A percentile compares a stretch with the other conserved stretches of the same genome.
Conservation (phyloP, 1,140 invertebrate species). For the Drosophila tropicalis region DNA sequence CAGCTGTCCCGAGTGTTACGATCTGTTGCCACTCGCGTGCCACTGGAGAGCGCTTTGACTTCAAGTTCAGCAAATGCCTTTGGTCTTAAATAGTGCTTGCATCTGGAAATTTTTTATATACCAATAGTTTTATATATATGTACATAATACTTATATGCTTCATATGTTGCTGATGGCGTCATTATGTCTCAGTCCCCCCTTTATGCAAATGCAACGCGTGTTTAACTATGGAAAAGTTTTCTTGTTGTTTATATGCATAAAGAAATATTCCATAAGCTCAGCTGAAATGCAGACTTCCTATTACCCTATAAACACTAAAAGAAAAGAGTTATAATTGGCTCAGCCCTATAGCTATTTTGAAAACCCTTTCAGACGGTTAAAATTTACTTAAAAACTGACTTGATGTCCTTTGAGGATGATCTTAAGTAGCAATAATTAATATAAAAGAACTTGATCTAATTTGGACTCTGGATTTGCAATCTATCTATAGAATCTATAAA, state of each 20-base stretch:
- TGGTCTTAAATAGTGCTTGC: constrained; percentile 65
- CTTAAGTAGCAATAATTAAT: too few relatives aligned
- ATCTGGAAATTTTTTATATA: constrained; percentile 21
- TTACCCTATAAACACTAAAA: not conserved
- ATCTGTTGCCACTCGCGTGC: constrained; percentile 65
- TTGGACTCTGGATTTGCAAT: too few relatives aligned
- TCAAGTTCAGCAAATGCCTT: constrained; percentile 69
- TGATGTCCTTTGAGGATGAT: too few relatives aligned
- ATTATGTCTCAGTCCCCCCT: constrained; percentile 36
- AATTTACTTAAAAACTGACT: too few relatives aligned
- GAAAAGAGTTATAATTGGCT: not conserved
- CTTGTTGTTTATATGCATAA: constrained; percentile 14
- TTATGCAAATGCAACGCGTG: constrained; percentile 22
- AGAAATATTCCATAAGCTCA: constrained; percentile 5
- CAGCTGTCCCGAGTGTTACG: constrained; percentile 31
- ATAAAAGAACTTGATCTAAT: too few relatives aligned
- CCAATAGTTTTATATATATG: not conserved
- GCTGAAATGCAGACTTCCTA: not conserved
- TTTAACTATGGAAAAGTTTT: constrained; percentile 21
- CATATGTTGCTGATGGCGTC: constrained; percentile 31
- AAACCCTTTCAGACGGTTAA: too few relatives aligned
- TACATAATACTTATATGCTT: not conserved
- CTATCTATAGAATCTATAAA: too few relatives aligned
- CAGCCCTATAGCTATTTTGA: not conserved
- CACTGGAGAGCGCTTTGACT: constrained; percentile 70